Percentiles rank a stretch among this genome's conserved stretches.
These are phyloP conservation scores for Sylvia atricapilla DNA, from an alignment of 2,113 vertebrate genomes.

Conservation along the genomic window DNA sequence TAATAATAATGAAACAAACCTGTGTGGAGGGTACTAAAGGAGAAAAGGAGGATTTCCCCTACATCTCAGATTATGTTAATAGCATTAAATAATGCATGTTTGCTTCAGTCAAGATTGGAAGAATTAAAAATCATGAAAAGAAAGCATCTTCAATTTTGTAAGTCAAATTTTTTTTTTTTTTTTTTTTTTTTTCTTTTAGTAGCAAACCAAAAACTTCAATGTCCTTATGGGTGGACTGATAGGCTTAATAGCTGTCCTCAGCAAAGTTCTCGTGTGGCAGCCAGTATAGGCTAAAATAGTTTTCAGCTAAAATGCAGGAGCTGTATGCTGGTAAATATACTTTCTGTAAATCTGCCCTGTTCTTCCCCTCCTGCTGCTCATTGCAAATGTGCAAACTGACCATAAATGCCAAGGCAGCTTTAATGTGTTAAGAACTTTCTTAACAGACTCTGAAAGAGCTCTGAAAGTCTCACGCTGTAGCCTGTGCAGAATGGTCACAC, in stretches of 20 bases:
- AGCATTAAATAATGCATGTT: not conserved
- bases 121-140: not conserved
- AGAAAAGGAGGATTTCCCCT: not conserved
- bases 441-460: rapidly evolving
- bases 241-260: not conserved
- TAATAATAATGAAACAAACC: not conserved
- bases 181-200: not conserved
- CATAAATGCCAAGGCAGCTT: not conserved
- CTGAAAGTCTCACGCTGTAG: rapidly evolving
- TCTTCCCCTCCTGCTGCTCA: not conserved
- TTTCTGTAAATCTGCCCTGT: not conserved
- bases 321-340: not conserved
- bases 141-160: not conserved
- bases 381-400: not conserved
- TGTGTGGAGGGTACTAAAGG: not conserved
- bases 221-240: not conserved
- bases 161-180: not conserved
- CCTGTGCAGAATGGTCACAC: not conserved
- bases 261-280: not conserved
- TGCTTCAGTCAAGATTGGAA: not conserved
- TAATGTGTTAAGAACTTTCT: not conserved
- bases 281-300: not conserved
- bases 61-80: not conserved
- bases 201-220: not conserved
- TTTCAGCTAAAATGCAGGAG: not conserved